Evolutionary conservation across 2,113 vertebrate genomes (phyloP).

Genomic region (Propithecus coquereli): DNA sequence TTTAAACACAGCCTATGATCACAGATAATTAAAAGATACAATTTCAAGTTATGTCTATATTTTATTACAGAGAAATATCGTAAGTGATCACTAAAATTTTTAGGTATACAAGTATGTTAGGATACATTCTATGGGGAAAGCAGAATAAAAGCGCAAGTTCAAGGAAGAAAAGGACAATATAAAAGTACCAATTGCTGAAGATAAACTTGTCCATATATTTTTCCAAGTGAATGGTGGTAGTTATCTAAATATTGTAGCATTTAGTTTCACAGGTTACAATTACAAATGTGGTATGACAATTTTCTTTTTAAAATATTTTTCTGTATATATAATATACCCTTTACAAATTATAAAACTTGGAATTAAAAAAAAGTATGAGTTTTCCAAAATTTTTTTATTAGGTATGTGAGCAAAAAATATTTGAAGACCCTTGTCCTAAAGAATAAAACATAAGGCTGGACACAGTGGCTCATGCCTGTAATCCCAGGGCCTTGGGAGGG

Average conservation of each 20-base stretch:
- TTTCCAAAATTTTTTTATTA: neutral
- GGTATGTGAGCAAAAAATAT: neutral
- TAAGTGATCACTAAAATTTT: neutral
- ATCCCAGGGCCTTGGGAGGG: neutral
- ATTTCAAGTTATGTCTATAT: neutral
- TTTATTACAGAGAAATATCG: neutral
- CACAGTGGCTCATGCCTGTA: neutral
- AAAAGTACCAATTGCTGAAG: neutral
- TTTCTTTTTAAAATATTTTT: neutral
- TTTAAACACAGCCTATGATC: neutral
- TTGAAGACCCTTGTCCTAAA: neutral
- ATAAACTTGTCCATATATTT: neutral
- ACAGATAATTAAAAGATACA: neutral
- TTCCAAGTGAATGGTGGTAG: neutral
- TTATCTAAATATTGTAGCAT: neutral
- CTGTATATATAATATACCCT: neutral
- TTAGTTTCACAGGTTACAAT: too few relatives aligned
- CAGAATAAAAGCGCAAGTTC: neutral
- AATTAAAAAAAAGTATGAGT: neutral
- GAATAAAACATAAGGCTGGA: neutral
- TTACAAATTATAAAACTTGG: neutral
- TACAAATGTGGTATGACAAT: too few relatives aligned
- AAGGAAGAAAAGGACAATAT: neutral
- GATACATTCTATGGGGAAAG: neutral
- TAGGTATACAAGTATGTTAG: slow-evolving; percentile 3